Conservation (phyloP, 2,888 invertebrate genomes). For the Papilio demoleus region DNA sequence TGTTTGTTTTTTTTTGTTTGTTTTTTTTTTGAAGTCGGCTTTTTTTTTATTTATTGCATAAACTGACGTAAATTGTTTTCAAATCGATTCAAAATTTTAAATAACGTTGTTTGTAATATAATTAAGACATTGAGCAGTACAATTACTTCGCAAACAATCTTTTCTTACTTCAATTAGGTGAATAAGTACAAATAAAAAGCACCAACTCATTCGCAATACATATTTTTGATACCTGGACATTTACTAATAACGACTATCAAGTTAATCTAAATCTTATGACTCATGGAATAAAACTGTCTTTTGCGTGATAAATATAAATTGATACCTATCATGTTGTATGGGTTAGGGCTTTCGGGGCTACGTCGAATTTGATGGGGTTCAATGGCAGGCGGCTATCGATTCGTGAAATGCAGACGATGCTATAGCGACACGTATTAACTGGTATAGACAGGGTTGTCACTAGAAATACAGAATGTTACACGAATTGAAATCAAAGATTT, state of each 20-base stretch:
- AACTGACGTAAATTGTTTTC: too few species aligned
- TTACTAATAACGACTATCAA: not conserved
- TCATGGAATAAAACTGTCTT: not conserved
- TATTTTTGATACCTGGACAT: not conserved
- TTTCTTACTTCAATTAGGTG: not conserved
- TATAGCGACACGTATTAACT: slow-evolving; percentile 32
- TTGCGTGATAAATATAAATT: not conserved
- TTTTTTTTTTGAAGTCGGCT: too few species aligned
- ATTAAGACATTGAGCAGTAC: too few species aligned
- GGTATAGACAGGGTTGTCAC: slow-evolving; percentile 20
- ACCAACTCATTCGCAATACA: not conserved
- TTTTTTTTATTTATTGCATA: too few species aligned
- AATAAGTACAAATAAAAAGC: not conserved
- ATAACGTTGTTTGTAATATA: too few species aligned
- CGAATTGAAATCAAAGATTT: not conserved
- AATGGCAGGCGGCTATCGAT: slow-evolving; percentile 37
- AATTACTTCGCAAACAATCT: too few species aligned
- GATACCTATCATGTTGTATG: slow-evolving; percentile 13
- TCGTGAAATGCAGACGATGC: slow-evolving; percentile 33
- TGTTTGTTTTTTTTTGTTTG: too few species aligned
- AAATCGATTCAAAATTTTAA: too few species aligned
- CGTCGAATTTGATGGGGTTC: slow-evolving; percentile 36
- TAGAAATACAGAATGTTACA: not conserved
- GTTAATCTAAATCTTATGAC: not conserved
- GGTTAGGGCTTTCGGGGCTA: slow-evolving; percentile 24